Evolutionary conservation across 2,888 invertebrate species (phyloP).

Genomic region (Meliscaeva auricollis): DNA sequence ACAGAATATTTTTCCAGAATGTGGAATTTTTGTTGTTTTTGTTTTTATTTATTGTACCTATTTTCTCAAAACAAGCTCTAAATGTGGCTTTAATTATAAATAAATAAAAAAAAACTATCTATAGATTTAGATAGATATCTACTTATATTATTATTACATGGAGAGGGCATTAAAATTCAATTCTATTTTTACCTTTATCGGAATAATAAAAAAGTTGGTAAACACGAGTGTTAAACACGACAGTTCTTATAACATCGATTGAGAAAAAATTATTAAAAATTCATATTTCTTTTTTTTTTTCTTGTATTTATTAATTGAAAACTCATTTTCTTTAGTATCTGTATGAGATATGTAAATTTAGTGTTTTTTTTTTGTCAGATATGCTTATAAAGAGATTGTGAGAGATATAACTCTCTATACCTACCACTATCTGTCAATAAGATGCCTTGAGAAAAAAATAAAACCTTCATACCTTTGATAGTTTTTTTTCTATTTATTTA

Average conservation of each 20-base stretch:
- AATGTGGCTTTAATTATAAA: conserved; percentile 38
- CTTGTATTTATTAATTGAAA: conserved; percentile 28
- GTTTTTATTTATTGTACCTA: background rate
- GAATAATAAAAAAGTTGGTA: conserved; percentile 15
- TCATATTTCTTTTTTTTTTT: conserved; percentile 2
- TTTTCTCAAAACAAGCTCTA: conserved; percentile 36
- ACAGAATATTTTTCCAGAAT: conserved; percentile 32
- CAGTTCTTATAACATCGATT: conserved; percentile 29
- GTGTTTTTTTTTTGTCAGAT: conserved; percentile 14
- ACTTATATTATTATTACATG: conserved; percentile 22
- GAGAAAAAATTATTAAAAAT: conserved; percentile 3
- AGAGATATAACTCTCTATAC: background rate
- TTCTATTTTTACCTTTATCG: conserved; percentile 27
- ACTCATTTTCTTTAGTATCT: conserved; percentile 8
- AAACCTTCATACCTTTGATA: conserved; percentile 37
- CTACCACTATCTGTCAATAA: conserved; percentile 12
- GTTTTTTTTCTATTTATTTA: background rate
- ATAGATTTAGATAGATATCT: background rate
- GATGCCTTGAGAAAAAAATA: conserved; percentile 56
- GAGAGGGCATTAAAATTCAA: conserved; percentile 40
- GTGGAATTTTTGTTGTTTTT: conserved; percentile 29
- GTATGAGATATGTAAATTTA: conserved; percentile 26
- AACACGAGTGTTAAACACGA: conserved; percentile 19
- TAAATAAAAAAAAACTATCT: background rate
- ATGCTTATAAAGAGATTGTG: background rate